Percentiles rank a stretch among this genome's conserved stretches.
These are phyloP conservation scores for Cottus gobio DNA, from an alignment of 2,113 vertebrate genomes.

Conservation along the genomic window DNA sequence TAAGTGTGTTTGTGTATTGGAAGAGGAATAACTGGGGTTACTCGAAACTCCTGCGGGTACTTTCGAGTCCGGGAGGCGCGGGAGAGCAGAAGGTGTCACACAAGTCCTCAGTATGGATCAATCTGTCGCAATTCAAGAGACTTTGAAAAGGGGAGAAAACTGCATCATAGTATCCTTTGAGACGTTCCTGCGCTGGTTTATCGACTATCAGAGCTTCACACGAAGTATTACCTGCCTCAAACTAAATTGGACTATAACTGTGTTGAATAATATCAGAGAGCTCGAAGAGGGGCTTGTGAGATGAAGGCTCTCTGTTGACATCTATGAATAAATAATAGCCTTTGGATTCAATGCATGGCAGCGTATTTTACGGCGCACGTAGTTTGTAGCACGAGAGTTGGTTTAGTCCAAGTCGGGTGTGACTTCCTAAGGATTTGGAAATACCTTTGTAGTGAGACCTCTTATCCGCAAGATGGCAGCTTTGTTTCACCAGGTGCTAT, in stretches of 20 bases:
- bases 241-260: not conserved
- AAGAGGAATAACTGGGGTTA: conserved; percentile 2
- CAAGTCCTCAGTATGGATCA: conserved; percentile 86
- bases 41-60: not conserved
- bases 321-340: not conserved
- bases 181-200: not conserved
- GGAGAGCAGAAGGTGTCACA: conserved; percentile 16
- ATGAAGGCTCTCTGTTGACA: not conserved
- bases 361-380: not conserved
- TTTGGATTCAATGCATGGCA: not conserved
- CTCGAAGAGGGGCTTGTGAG: conserved; percentile 12
- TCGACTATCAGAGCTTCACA: not conserved
- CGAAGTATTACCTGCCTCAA: not conserved
- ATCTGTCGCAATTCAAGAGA: conserved; percentile 92
- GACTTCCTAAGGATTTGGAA: conserved; percentile 13
- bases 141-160: conserved; percentile 81
- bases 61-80: not conserved
- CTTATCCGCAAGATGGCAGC: conserved; percentile 62
- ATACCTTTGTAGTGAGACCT: conserved; percentile 26
- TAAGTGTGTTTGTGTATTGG: not conserved
- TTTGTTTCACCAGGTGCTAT: conserved; percentile 11
- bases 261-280: not conserved
- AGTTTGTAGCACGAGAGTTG: not conserved
- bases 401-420: conserved; percentile 26
- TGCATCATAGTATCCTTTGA: conserved; percentile 91